Evolutionary conservation across 2,888 invertebrate species (phyloP).

Genomic region (Ptychoptera contaminata): DNA sequence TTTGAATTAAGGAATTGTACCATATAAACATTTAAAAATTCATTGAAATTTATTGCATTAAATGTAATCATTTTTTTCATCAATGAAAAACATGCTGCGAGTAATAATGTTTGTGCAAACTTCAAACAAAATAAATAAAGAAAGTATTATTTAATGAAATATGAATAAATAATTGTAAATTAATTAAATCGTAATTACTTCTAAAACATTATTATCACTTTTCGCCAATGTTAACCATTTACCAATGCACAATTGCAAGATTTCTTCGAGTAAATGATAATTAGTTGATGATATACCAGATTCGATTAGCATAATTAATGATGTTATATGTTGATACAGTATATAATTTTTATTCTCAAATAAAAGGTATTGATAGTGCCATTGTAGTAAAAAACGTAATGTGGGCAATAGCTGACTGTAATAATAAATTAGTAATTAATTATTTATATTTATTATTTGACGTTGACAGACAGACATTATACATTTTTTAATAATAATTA

Average conservation of each 20-base stretch:
- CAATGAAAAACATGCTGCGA: conserved; percentile 17
- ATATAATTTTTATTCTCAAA: conserved; percentile 25
- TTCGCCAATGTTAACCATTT: conserved; percentile 23
- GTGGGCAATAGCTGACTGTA: conserved; percentile 25
- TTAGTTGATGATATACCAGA: conserved; percentile 14
- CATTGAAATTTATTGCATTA: too few species aligned
- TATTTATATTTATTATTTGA: neutral
- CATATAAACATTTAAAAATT: neutral
- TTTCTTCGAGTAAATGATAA: conserved; percentile 14
- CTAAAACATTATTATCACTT: conserved; percentile 20
- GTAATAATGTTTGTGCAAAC: conserved; percentile 26
- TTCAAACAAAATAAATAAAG: conserved; percentile 9
- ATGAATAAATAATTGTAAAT: too few species aligned
- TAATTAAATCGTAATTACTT: conserved; percentile 15
- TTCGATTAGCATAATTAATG: conserved; percentile 22
- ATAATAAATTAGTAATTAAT: conserved; percentile 1
- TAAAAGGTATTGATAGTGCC: conserved; percentile 27
- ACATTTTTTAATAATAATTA: conserved; percentile 10
- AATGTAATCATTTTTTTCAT: too few species aligned
- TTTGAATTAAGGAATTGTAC: conserved; percentile 13
- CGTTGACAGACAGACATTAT: neutral
- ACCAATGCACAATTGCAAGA: conserved; percentile 24
- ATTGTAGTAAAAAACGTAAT: conserved; percentile 26
- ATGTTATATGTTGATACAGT: conserved; percentile 28
- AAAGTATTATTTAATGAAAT: too few species aligned